Evolutionary conservation across 2,888 invertebrate genomes (phyloP).

Genomic region (Drosophila suboccidentalis): DNA sequence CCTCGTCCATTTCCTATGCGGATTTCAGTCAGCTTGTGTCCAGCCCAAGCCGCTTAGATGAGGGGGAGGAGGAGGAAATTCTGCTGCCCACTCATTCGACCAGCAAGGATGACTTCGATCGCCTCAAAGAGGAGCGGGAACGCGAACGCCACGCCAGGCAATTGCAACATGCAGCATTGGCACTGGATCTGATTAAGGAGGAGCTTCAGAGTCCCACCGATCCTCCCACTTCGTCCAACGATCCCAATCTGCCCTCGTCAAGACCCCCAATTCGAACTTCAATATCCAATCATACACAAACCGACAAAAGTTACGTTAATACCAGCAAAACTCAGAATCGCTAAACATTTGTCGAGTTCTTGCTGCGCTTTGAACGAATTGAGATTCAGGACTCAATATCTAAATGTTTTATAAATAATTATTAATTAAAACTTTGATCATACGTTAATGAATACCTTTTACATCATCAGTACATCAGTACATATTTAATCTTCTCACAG

Average conservation of each 20-base stretch:
- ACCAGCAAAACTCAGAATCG: not conserved
- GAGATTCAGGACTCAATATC: not conserved
- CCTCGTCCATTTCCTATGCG: slow-evolving; percentile 37
- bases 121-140: slow-evolving; percentile 88
- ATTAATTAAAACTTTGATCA: not conserved
- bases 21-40: slow-evolving; percentile 7
- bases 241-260: not conserved
- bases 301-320: slow-evolving; percentile 21
- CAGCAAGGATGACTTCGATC: slow-evolving; percentile 89
- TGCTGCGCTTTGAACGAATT: not conserved
- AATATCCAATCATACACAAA: slow-evolving; percentile 17
- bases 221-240: not conserved
- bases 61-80: slow-evolving; percentile 22
- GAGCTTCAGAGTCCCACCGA: slow-evolving; percentile 39
- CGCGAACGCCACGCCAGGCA: slow-evolving; percentile 88
- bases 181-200: slow-evolving; percentile 62
- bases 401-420: not conserved
- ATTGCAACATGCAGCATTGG: slow-evolving; percentile 83
- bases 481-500: no score
- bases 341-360: not conserved
- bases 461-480: no score
- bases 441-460: no score
- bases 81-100: slow-evolving; percentile 37
- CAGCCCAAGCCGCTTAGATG: slow-evolving; percentile 4
- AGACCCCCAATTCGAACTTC: not conserved